Evolutionary conservation across 2,113 vertebrate genomes (phyloP), one percentile per base, ranked within the genome.

Genomic region (Microcebus jonahi): DNA sequence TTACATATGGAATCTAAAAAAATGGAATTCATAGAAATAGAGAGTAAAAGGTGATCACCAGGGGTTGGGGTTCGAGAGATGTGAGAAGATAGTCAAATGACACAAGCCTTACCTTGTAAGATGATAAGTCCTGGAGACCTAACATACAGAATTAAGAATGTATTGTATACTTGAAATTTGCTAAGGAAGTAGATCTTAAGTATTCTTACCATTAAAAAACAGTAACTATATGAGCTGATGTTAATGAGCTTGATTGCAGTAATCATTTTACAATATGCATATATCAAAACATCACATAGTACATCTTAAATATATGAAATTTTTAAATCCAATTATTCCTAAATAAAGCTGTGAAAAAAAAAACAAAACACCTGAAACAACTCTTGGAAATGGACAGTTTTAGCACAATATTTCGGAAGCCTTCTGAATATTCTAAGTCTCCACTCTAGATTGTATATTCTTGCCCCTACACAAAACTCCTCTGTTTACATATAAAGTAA

Each of bases 401-500:
- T 53, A 73, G 14, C 45, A 36, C 25, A 88, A 27, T 57, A 77
- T 82, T 85, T 97, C 57, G 82, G 55, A 90, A 95, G n/a, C 8
- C 29, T 8, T 67, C 59, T 94, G 55, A 76, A 57, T 86, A 77
- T 21, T 94, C n/a, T 48, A 48, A 48, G 48, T 48, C 48, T 93
- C 6, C 12, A 70, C 71, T 81, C 23, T 65, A 25, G 36, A 59
- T 8, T 82, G 11, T 23, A 15, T 85, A 50, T 67, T 67, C 61
- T 63, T 55, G 10, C 9, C 0, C 31, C 14, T 67, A 59, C 17
- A 36, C 25, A 53, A 83, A 55, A n/a, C 5, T 27, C 29, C 65
- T 71, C 13, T 91, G 68, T 95, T 89, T 85, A 53, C 80, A 20
- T 90, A 83, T 50, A 70, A 93, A 95, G 7, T 63, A 73, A 91